Evolutionary conservation across 2,888 invertebrate genomes (phyloP), one percentile per base, ranked within the genome.

Genomic region (Pyrrhia umbra): DNA sequence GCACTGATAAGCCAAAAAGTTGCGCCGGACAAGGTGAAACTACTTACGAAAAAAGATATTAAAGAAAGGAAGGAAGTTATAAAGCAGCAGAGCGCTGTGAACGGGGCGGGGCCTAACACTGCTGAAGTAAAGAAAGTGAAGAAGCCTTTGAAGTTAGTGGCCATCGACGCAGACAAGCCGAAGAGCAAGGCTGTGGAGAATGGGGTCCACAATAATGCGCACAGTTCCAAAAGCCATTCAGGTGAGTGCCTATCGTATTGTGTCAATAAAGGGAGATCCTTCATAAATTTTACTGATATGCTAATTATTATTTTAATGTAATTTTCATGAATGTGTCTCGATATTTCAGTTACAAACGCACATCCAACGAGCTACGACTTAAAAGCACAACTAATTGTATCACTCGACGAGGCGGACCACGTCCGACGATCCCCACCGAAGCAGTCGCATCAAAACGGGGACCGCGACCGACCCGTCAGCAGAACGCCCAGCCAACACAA

Each of bases 381-480:
- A 8, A 94, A 94, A 83, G 90, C 93, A 21, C 94, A 95, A 68
- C 86, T 95, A 21, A 82, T 95, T 1, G 95, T 95, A 2, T 87
- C 93, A 0, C 83, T 95, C 1, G 94, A 95, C 85, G 94, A 95
- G 75, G 80, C 91, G 0, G 95, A 95, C 70, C 71, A 78, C 63
- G 67, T 74, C 4, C 77, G 88, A 0, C 84, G 84, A 0, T 85
- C 92, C 0, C 87, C 88, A 0, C 85, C 87, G 15, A 85, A 84
- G 47, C 80, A 79, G 27, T 57, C 68, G 9, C 84, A 79, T 49
- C 78, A 58, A 21, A 88, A 88, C 65, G 87, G 90, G 34, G 89
- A 88, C 46, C 78, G 82, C 6, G 81, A 81, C 13, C 80, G 83
- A 1, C 77, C 85, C 0, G 55, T 62, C 34, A 87, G 85, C 64